These are phyloP conservation scores for Armadillidium nasatum DNA, from an alignment of 1,140 invertebrate genomes.

Conservation along the genomic window DNA sequence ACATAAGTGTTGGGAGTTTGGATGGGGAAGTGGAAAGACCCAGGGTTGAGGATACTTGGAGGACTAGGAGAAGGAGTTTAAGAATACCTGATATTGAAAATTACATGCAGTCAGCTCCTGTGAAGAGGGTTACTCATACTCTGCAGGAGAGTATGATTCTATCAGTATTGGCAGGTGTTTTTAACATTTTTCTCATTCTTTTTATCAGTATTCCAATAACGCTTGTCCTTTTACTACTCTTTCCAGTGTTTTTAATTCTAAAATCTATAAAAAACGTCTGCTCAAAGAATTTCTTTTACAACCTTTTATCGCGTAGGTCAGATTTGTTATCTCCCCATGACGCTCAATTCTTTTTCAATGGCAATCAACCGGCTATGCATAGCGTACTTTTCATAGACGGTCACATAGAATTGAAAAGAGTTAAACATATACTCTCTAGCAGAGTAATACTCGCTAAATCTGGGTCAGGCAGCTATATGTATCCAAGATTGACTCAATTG, in stretches of 20 bases:
- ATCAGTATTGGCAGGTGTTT: conserved; percentile 48
- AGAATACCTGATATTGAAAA: too few species aligned
- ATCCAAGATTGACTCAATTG: conserved; percentile 54
- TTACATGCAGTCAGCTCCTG: conserved; percentile 46
- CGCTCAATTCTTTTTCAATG: too few species aligned
- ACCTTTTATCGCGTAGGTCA: too few species aligned
- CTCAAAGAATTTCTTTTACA: too few species aligned
- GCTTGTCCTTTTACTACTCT: conserved; percentile 49
- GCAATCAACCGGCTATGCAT: conserved; percentile 49
- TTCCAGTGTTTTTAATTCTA: conserved; percentile 50
- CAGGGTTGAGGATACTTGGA: too few species aligned
- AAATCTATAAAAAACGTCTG: too few species aligned
- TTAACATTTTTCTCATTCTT: conserved; percentile 50
- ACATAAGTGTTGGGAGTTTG: background rate
- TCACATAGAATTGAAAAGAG: conserved; percentile 50
- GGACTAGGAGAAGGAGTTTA: too few species aligned
- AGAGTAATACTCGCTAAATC: conserved; percentile 52
- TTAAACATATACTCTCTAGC: conserved; percentile 52
- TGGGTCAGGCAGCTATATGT: conserved; percentile 50
- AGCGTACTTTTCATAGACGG: conserved; percentile 54
- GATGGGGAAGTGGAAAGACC: too few species aligned
- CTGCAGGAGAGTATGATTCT: conserved; percentile 52
- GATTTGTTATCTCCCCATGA: too few species aligned
- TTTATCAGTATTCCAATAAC: conserved; percentile 50
- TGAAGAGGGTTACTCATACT: conserved; percentile 50